Base-by-base conservation (phyloP, 2,113 vertebrate genomes). In the Uria lomvia region DNA sequence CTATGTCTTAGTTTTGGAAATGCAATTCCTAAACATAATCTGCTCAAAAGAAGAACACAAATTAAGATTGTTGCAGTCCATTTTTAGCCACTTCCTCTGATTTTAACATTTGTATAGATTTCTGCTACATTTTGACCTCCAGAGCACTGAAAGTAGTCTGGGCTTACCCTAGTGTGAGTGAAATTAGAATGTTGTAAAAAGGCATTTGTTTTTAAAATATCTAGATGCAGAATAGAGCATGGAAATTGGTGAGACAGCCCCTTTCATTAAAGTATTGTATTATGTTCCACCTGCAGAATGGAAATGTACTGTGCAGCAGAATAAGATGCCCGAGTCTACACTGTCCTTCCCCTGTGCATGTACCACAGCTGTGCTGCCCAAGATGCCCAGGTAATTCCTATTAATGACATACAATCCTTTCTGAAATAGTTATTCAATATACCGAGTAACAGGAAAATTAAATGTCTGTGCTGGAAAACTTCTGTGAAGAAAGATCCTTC, bases 321-420 rank as follows among this genome's bases (percentile, higher is more conserved):
- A 95, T 98, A 95, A 98, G 98, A 97, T 99, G 98, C 82, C 98
- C 98, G 52, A 98, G 87, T 70, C 97, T 98, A 63, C 98, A 98
- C 32, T 99, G 98, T 78, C 77, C 98, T 72, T 98, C 97, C 52
- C 98, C 98, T 5, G 95, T 98, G 71, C 98, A 98, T 7, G 95
- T 98, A 15, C 98, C 98, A 62, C 98, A 98, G 95, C 94, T 98
- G 74, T 99, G 98, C 97, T 99, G 98, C 81, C 98, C 98, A 58
- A 98, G 97, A 27, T 99, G 98, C 81, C 96, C 98, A 98, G 98
- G 98, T 99, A 98, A 98, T 76, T 34, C 68, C 81, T 76, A 7
- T 78, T 95, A 56, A 60, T 75, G 60, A 76, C 68, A 60, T 68
- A 32, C 5, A 86, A 66, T 56, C 55, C 80, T 95, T 76, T 73